Percentiles rank a stretch among this genome's conserved stretches.
phyloP scores from a whole-genome alignment of 2,888 invertebrate genomes.

The Lasioglossum calceatum region DNA sequence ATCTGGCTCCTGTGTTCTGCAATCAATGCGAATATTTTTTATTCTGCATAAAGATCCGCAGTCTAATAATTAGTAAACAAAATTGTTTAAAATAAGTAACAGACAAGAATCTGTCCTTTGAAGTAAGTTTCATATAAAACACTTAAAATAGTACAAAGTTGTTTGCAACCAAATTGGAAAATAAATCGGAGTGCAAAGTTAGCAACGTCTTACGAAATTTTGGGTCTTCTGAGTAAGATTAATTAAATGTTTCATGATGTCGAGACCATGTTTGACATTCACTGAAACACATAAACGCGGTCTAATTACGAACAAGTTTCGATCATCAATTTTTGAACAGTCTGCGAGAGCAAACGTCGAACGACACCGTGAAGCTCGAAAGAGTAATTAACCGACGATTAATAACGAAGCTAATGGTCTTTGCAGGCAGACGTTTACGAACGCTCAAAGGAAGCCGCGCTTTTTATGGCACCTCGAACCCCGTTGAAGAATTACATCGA shows the following conservation, averaged over 20 bases:
- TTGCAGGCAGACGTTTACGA: conserved; percentile 15
- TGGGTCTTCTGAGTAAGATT: neutral
- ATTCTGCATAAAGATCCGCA: no score
- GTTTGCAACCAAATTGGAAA: no score
- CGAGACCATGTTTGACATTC: neutral
- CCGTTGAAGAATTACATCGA: neutral
- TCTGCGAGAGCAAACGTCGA: neutral
- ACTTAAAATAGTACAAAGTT: no score
- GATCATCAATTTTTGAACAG: neutral
- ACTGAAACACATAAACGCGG: neutral
- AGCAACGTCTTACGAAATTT: no score
- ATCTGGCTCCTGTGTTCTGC: no score
- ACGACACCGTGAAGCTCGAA: neutral
- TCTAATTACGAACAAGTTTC: neutral
- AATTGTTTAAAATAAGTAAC: no score
- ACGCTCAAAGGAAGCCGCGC: conserved; percentile 40
- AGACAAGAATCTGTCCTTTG: no score
- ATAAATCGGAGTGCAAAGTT: no score
- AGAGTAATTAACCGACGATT: neutral
- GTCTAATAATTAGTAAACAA: no score
- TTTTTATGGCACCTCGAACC: conserved; percentile 13
- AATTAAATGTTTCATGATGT: neutral
- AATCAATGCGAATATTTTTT: no score
- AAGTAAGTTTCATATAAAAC: no score
- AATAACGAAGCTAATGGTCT: conserved; percentile 33